Percentiles rank a stretch among this genome's conserved stretches.
These are phyloP conservation scores for Tethea ocularis DNA, from an alignment of 2,888 invertebrate species.

Conservation along the genomic window DNA sequence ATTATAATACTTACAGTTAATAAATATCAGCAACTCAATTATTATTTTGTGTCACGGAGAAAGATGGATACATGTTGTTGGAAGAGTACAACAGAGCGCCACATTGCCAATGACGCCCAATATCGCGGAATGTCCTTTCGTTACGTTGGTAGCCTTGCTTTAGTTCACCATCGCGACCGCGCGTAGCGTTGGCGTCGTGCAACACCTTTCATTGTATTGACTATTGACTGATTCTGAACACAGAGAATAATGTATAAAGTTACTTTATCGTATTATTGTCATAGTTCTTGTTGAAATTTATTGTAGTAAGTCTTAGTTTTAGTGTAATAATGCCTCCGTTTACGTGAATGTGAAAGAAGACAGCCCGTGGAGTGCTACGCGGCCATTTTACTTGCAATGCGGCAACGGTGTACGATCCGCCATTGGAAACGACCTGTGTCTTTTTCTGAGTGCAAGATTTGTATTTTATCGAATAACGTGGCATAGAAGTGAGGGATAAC, in stretches of 20 bases:
- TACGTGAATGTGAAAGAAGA: slow-evolving; percentile 81
- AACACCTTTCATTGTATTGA: slow-evolving; percentile 90
- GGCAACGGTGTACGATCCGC: slow-evolving; percentile 89
- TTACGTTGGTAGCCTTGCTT: slow-evolving; percentile 72
- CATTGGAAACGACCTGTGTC: slow-evolving; percentile 88
- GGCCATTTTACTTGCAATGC: slow-evolving; percentile 89
- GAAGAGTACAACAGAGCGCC: slow-evolving; percentile 64
- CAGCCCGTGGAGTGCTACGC: slow-evolving; percentile 84
- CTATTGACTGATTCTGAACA: slow-evolving; percentile 87
- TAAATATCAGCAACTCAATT: not conserved
- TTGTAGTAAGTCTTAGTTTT: slow-evolving; percentile 79
- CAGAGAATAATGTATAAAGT: slow-evolving; percentile 86
- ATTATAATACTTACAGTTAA: not conserved
- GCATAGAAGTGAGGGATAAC: slow-evolving; percentile 79
- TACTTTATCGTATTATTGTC: slow-evolving; percentile 84
- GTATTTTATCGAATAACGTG: slow-evolving; percentile 78
- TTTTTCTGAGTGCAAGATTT: slow-evolving; percentile 85
- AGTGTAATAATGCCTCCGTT: slow-evolving; percentile 80
- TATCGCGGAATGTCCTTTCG: slow-evolving; percentile 68
- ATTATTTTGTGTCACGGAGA: slow-evolving; percentile 30
- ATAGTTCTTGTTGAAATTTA: slow-evolving; percentile 79
- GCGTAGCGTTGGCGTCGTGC: slow-evolving; percentile 85
- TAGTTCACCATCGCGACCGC: slow-evolving; percentile 84
- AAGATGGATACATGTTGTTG: slow-evolving; percentile 54
- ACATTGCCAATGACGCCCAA: slow-evolving; percentile 79